Conservation (phyloP, 2,113 vertebrate species). For the Nanorana parkeri region DNA sequence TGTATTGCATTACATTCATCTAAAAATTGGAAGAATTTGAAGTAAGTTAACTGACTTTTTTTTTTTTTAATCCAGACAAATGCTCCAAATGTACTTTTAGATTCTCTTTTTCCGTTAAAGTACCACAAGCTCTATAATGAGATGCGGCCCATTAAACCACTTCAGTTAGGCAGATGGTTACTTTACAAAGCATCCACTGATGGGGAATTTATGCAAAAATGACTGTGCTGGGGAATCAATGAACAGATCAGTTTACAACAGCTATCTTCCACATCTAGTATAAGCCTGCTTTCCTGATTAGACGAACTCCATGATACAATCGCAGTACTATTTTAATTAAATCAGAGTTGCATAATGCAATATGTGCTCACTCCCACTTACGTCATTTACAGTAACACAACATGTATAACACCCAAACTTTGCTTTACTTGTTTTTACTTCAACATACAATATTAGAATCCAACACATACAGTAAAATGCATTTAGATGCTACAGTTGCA, state of each 20-base stretch:
- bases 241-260: conserved; percentile 55
- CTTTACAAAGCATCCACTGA: conserved; percentile 57
- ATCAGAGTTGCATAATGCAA: conserved; percentile 45
- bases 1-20: not conserved
- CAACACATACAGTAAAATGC: no score
- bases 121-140: conserved; percentile 54
- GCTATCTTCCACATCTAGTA: conserved; percentile 47
- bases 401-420: not conserved
- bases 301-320: conserved; percentile 38
- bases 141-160: conserved; percentile 55
- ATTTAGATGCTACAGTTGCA: no score
- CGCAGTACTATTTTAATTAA: conserved; percentile 38
- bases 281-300: conserved; percentile 32
- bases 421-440: not conserved
- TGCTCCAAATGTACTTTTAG: conserved; percentile 45
- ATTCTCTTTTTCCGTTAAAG: conserved; percentile 46
- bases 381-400: conserved; percentile 16
- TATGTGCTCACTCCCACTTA: conserved; percentile 34
- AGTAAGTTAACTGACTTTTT: conserved; percentile 17
- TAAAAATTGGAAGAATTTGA: conserved; percentile 1
- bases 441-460: not conserved
- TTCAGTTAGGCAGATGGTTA: conserved; percentile 59
- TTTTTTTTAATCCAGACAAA: conserved; percentile 33
- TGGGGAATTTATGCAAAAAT: conserved; percentile 58
- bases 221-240: conserved; percentile 58